Base-by-base conservation (phyloP, 1,140 invertebrate genomes). In the Thaumatotibia leucotreta region DNA sequence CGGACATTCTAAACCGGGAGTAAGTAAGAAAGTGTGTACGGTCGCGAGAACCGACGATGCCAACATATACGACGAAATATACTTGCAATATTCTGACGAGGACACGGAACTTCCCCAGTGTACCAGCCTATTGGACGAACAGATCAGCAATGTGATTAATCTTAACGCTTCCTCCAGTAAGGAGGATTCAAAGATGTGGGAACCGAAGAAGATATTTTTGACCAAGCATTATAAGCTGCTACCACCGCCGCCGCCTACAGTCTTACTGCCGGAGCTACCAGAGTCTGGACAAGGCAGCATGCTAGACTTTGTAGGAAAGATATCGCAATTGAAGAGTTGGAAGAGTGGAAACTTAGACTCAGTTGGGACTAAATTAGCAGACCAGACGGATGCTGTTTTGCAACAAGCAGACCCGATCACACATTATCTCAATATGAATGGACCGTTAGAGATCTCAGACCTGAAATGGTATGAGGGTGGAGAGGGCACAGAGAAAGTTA, bases 51-150 rank as follows among this genome's bases (percentile, higher is more conserved):
- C 84, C 4, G 89, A 89, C 33, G 87, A 91, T 66, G 79, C 83
- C 0, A 88, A 86, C 32, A 89, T 91, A 63, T 91, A 90, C 64
- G 91, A 92, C 68, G 88, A 91, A 62, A 86, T 92, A 49, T 91
- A 89, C 71, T 83, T 91, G 32, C 89, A 91, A 67, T 92, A 91
- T 69, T 87, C 89, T 1, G 90, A 92, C 66, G 91, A 91, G 61
- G 90, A 91, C 27, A 87, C 88, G 3, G 89, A 91, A 66, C 85
- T 91, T 70, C 89, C 89, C 10, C 88, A 88, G 61, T 87, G 86
- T 74, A 82, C 87, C 72, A 86, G 75, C 67, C 70, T 83, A 63
- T 66, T 91, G 67, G 86, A 91, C 49, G 91, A 92, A 73, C 86
- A 91, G 62, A 89, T 91, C 24, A 90, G 88, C 67, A 90, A 91